These are phyloP conservation scores for Simalia tracyae DNA, from an alignment of 2,797 vertebrate genomes.

Conservation along the genomic window DNA sequence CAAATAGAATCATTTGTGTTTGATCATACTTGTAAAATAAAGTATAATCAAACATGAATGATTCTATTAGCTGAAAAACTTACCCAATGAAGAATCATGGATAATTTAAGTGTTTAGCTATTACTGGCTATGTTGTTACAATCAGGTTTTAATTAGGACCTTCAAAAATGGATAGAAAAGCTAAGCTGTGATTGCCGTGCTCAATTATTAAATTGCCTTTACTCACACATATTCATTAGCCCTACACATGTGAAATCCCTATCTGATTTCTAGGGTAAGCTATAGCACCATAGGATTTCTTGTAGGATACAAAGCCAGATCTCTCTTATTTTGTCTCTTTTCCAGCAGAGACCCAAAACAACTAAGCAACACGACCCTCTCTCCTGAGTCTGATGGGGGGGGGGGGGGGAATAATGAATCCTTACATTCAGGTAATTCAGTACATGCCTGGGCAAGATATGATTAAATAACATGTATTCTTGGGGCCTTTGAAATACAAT, in stretches of 20 bases:
- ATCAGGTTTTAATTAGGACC: not conserved
- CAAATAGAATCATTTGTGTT: not conserved
- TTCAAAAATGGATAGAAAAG: not conserved
- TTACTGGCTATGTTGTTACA: not conserved
- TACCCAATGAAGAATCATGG: not conserved
- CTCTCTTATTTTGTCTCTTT: not conserved
- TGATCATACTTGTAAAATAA: not conserved
- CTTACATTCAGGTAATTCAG: not conserved
- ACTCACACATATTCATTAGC: not conserved
- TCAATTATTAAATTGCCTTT: not conserved
- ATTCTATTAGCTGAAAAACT: not conserved
- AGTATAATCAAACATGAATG: not conserved
- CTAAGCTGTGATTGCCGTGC: not conserved
- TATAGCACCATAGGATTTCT: not conserved
- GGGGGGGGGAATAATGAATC: not conserved
- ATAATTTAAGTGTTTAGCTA: not conserved
- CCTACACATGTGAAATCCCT: not conserved
- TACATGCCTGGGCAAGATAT: not conserved
- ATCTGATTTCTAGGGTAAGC: not conserved
- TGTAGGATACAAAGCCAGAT: not conserved
- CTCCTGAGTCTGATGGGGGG: not conserved
- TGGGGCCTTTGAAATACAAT: not conserved
- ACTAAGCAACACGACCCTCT: not conserved
- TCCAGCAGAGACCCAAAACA: not conserved
- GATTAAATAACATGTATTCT: not conserved